Base-by-base conservation (phyloP, 1,140 invertebrate species). In the Leptopilina boulardi region DNA sequence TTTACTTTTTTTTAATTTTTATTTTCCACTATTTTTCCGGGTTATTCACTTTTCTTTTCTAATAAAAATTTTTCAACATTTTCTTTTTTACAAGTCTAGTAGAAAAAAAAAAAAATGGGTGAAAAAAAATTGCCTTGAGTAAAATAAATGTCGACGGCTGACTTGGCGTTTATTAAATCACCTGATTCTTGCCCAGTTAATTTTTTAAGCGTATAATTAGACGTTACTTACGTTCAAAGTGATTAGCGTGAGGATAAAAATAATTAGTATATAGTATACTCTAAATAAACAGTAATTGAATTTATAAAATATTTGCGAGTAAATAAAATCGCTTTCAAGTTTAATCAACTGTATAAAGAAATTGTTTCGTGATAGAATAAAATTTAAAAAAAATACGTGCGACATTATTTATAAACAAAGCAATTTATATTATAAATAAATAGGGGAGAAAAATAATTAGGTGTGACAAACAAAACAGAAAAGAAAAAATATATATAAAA, bases 201-300 rank as follows among this genome's bases (percentile, higher is more conserved):
- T 51, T 51, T 51, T 51, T 6, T 51, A 51, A 51, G 47, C 47
- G 47, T 51, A 51, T 51, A 51, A 51, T 51, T 51, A 51, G 13
- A 51, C 47, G 47, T 51, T 51, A 51, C 47, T 51, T 51, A 51
- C 47, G 47, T 5, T 51, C 47, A 51, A 51, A 51, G n/a, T 51
- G 47, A 51, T 51, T 51, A 51, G 47, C 47, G 47, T 51, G 47
- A 18, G 47, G 47, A 51, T 51, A 51, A 51, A 51, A 51, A 51
- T 51, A 51, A 51, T 51, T 18, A 51, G n/a, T 51, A 18, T 51
- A 18, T 15, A 8, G 13, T 15, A 18, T n/a, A n/a, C n/a, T n/a
- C 47, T 51, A 51, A 51, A 51, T 51, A 51, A 51, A 51, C 3
- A 18, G 47, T 51, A 51, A 51, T 51, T 51, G 47, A 51, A 51